A percentile compares a stretch with the other conserved stretches of the same genome.
Conservation (phyloP, 37 sponge, comb jelly and placozoan species). For the Spongia lamella region DNA sequence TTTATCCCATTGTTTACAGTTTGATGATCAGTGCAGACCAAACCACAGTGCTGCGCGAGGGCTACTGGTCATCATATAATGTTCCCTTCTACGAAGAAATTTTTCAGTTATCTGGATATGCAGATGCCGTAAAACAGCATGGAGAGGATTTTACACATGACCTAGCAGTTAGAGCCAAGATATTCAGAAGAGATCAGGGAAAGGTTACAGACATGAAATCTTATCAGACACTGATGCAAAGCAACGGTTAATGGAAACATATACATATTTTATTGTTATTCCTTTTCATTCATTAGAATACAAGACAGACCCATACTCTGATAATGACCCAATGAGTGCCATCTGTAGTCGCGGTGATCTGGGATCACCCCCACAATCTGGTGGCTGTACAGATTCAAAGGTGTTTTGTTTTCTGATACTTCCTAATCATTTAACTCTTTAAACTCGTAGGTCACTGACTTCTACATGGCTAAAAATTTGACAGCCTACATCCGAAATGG, state of each 20-base stretch:
- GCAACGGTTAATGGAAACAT: slow-evolving; percentile 40
- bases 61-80: slow-evolving; percentile 79
- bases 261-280: background rate
- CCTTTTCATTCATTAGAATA: slow-evolving; percentile 28
- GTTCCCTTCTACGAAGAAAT: slow-evolving; percentile 72
- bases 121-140: slow-evolving; percentile 26
- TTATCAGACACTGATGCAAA: slow-evolving; percentile 46
- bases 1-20: too few species aligned
- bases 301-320: slow-evolving; percentile 52
- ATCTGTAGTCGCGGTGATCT: slow-evolving; percentile 74
- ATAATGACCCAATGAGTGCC: slow-evolving; percentile 51
- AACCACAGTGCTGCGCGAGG: slow-evolving; percentile 49
- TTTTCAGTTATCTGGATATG: slow-evolving; percentile 44
- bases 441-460: slow-evolving; percentile 46
- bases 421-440: too few species aligned
- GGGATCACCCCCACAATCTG: slow-evolving; percentile 1
- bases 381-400: slow-evolving; percentile 68
- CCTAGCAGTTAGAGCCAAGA: slow-evolving; percentile 64
- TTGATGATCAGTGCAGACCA: slow-evolving; percentile 55
- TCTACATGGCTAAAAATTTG: slow-evolving; percentile 17
- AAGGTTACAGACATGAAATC: slow-evolving; percentile 50
- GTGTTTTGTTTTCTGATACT: background rate
- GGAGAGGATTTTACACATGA: slow-evolving; percentile 41
- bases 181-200: slow-evolving; percentile 61
- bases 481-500: slow-evolving; percentile 31